Percentiles rank a stretch among this genome's conserved stretches.
These are phyloP conservation scores for Luidia sarsii DNA, from an alignment of 53 echinoderm and acorn worm genomes.

Conservation along the genomic window DNA sequence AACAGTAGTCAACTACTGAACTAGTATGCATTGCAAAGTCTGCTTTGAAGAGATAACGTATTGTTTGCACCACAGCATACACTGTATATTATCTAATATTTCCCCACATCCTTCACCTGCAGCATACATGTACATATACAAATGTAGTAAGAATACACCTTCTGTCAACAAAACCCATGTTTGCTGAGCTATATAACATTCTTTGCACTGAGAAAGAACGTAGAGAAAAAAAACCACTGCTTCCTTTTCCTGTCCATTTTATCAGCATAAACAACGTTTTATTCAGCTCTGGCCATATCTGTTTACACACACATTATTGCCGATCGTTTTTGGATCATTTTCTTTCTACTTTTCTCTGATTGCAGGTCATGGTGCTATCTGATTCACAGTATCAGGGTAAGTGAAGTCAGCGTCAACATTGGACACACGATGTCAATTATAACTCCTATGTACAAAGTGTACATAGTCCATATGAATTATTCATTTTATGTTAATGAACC, in stretches of 20 bases:
- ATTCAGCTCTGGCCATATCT: background rate
- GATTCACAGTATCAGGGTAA: conserved; percentile 48
- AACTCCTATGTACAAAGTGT: background rate
- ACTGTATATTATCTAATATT: too few species aligned
- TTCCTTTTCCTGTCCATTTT: background rate
- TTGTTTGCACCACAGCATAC: too few species aligned
- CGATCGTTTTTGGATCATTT: background rate
- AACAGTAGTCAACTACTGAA: too few species aligned
- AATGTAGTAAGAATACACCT: too few species aligned
- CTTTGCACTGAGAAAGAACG: background rate
- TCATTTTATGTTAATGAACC: background rate
- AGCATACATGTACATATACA: too few species aligned
- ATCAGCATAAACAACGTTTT: background rate
- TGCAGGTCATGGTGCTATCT: conserved; percentile 22
- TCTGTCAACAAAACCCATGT: background rate
- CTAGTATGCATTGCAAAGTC: too few species aligned
- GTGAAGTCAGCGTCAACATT: background rate
- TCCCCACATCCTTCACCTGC: too few species aligned
- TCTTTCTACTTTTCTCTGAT: background rate
- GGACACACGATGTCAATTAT: background rate
- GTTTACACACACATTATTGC: background rate
- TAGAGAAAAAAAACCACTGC: background rate
- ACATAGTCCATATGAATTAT: background rate
- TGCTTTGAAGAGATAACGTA: too few species aligned
- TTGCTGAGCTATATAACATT: background rate